Evolutionary conservation across 1,140 invertebrate genomes (phyloP), one percentile per base, ranked within the genome.

Genomic region (Arctopsyche grandis): DNA sequence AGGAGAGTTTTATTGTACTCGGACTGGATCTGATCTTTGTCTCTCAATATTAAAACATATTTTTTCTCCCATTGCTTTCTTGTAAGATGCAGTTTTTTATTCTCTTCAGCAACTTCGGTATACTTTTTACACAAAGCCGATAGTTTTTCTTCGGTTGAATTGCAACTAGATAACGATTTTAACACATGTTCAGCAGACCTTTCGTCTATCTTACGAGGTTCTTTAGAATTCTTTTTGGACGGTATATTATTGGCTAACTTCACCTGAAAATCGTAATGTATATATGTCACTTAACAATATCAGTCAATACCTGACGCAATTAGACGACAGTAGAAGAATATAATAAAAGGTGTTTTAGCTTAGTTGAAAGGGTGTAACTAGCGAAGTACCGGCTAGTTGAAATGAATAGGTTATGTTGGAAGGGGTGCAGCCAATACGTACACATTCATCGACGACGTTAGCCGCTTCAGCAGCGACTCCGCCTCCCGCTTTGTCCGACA

Each of bases 1-100:
- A 97, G 88, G 56, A 97, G 90, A 69, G 93, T 92, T 86, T 96
- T 96, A 80, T 93, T 95, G 80, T 94, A 92, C 84, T 97, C 96
- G 43, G 91, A 88, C 84, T 96, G 93, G 38, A 96, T 85, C 83
- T 95, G 93, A 83, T 97, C 95, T 84, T 95, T 96, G 83, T 97
- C 95, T 80, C 93, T 91, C 46, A 91, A 87, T 38, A 94, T 85
- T 83, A 90, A 84, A 19, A 88, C 86, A 76, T 91, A 88, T 78
- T 91, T 89, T 80, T 93, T 94, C 80, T 95, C 93, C 21, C 91
- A 87, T 60, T 92, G 89, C 81, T 93, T 94, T 0, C 91, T 86
- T 29, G 88, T 89, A 78, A 91, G 88, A 82, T 94, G 92, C 48
- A 94, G 83, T 75, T 91, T 91, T 79, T 91, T 89, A 84, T 93